Percentiles rank a stretch among this genome's conserved stretches.
phyloP scores from a whole-genome alignment of 2,888 invertebrate genomes.

The Geophilus truncorum region DNA sequence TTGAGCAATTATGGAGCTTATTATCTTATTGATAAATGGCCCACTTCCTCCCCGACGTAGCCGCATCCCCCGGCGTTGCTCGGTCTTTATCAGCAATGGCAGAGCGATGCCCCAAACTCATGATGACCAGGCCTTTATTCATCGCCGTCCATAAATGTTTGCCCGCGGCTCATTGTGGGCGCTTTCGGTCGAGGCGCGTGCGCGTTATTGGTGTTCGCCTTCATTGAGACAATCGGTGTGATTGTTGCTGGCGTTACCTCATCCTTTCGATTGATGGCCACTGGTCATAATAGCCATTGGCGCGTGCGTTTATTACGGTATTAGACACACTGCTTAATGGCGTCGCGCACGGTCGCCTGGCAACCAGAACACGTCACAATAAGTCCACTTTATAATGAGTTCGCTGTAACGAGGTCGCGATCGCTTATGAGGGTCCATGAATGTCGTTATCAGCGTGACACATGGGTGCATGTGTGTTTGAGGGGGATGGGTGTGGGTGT shows the following conservation, averaged over 20 bases:
- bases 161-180: constrained; percentile 2
- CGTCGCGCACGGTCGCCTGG: background rate
- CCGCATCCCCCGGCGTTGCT: background rate
- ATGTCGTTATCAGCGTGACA: constrained; percentile 10
- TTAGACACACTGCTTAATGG: constrained; percentile 5
- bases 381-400: constrained; percentile 1
- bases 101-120: constrained; percentile 10
- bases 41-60: background rate
- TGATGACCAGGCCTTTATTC: background rate
- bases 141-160: constrained; percentile 10
- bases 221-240: background rate
- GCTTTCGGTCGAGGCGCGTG: background rate
- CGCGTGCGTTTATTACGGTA: constrained; percentile 4
- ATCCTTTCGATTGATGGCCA: constrained; percentile 10
- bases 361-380: background rate
- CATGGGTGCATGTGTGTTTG: constrained; percentile 10
- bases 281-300: constrained; percentile 5
- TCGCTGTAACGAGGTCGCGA: background rate
- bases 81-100: constrained; percentile 5
- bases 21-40: constrained; percentile 4
- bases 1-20: background rate
- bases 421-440: background rate
- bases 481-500: background rate
- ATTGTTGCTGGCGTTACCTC: background rate
- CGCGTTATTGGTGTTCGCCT: constrained; percentile 1